Base-by-base conservation (phyloP, 2,797 vertebrate genomes). In the Rhinogobio ventralis region DNA sequence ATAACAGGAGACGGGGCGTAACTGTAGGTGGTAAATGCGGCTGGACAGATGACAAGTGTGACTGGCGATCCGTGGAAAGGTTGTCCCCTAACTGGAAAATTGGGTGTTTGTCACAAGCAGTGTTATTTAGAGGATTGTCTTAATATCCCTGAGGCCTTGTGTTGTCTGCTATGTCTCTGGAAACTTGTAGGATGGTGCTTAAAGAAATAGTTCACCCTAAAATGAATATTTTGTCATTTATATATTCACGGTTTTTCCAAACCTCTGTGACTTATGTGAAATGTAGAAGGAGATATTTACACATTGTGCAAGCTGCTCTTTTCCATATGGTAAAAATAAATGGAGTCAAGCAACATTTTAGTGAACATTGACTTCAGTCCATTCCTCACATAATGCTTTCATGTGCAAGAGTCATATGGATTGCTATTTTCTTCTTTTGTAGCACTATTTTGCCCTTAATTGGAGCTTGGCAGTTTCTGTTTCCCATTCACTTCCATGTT, bases 1-100 rank as follows among this genome's bases (percentile, higher is more conserved):
- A 39, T 81, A 72, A 80, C 51, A 42, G 66, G 53, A 62, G 67
- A 83, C 69, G 46, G 62, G 36, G 49, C 75, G 74, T 55, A 78
- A 53, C 39, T 45, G 76, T 64, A 85, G 72, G 78, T 78, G 80
- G 84, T 79, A 51, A 81, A 88, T 81, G 72, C 72, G 86, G 57
- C 64, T 82, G 86, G 79, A 79, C 57, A 3, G 79, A 82, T 82
- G 69, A 88, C 75, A 73, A 64, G 74, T 60, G 74, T 74, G 82
- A 36, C 74, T 39, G 33, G 19, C 69, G 53, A 49, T 60, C 68
- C 53, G 19, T 23, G 23, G 69, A 60, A 72, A 82, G 69, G 68
- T 73, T 62, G 68, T 62, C 39, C 53, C 25, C 69, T 73, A 73
- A 73, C 25, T 73, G 79, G 66, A 71, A 81, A 81, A 81, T 81